phyloP scores from a whole-genome alignment of 2,888 invertebrate genomes.

The Sesia apiformis region DNA sequence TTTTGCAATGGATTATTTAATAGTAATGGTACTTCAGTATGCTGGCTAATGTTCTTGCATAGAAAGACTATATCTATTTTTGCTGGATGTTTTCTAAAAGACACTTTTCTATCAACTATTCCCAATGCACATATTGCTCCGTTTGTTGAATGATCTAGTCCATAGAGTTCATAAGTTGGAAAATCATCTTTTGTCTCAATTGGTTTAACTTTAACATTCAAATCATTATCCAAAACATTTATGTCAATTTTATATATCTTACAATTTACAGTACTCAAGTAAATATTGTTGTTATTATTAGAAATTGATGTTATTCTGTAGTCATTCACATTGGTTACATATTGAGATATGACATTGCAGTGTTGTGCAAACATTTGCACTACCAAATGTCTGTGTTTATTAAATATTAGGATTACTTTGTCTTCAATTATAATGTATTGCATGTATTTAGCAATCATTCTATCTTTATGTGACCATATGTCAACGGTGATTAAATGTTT shows the following conservation, averaged over 20 bases:
- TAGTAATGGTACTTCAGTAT: constrained; percentile 23
- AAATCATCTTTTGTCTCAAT: constrained; percentile 32
- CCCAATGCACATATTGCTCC: constrained; percentile 28
- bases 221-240: constrained; percentile 8
- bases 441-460: constrained; percentile 34
- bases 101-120: constrained; percentile 32
- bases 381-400: constrained; percentile 53
- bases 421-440: constrained; percentile 21
- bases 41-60: constrained; percentile 17
- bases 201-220: constrained; percentile 20
- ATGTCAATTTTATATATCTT: constrained; percentile 35
- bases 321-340: constrained; percentile 45
- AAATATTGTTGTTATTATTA: constrained; percentile 20
- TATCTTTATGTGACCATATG: constrained; percentile 47
- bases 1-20: constrained; percentile 35
- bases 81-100: constrained; percentile 31
- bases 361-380: constrained; percentile 30
- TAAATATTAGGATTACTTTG: constrained; percentile 34
- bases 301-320: constrained; percentile 36
- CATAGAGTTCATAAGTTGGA: constrained; percentile 30
- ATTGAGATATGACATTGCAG: constrained; percentile 29
- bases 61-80: constrained; percentile 37
- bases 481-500: constrained; percentile 13
- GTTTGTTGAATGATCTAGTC: constrained; percentile 34
- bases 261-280: constrained; percentile 36